These are phyloP conservation scores for Bombycilla garrulus DNA, from an alignment of 2,113 vertebrate genomes.

Conservation along the genomic window DNA sequence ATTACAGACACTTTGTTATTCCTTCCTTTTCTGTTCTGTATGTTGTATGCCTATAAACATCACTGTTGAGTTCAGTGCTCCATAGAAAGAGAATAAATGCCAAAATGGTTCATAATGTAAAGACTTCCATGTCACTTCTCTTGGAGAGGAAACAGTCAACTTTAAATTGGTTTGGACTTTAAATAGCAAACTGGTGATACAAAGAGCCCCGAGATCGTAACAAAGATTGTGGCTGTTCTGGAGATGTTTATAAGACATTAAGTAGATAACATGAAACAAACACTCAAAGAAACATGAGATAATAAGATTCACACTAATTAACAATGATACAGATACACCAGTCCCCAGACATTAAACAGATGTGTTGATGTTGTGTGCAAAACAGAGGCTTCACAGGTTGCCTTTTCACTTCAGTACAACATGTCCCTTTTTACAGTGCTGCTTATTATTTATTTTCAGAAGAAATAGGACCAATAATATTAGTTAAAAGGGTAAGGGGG, in stretches of 20 bases:
- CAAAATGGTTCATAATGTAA: background rate
- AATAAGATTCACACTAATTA: background rate
- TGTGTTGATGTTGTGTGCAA: background rate
- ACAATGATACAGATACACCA: background rate
- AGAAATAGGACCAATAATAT: background rate
- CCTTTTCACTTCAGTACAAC: background rate
- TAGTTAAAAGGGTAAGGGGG: background rate
- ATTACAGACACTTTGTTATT: background rate
- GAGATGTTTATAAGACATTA: background rate
- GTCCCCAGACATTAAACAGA: background rate
- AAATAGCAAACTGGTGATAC: background rate
- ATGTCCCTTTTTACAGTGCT: background rate
- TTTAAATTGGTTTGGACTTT: background rate
- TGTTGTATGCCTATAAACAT: background rate
- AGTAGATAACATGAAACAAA: background rate
- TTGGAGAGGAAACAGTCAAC: background rate
- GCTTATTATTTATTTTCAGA: background rate
- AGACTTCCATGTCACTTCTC: background rate
- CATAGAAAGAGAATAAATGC: background rate
- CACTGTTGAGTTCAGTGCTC: background rate
- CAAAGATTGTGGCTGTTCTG: background rate
- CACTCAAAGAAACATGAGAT: background rate
- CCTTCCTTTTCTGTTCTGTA: background rate
- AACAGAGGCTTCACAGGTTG: background rate
- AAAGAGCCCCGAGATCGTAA: background rate